Evolutionary conservation across 2,113 vertebrate species (phyloP).

Genomic region (Esox niger): DNA sequence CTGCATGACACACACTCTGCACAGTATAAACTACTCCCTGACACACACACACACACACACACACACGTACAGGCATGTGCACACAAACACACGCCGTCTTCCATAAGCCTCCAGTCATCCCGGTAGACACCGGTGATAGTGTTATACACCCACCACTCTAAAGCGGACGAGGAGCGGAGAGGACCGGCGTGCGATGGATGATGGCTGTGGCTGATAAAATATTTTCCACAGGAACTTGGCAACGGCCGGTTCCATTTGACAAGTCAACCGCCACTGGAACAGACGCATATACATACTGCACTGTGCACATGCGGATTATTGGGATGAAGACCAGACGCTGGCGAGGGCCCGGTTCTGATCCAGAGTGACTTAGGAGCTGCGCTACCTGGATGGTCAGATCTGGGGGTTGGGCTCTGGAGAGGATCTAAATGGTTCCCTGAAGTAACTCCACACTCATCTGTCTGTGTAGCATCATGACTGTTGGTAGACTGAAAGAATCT

Average conservation of each 20-base stretch:
- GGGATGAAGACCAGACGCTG: conserved; percentile 50
- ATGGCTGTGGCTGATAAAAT: conserved; percentile 52
- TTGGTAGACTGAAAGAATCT: too few relatives aligned
- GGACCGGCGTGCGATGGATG: conserved; percentile 25
- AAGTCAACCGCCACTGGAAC: conserved; percentile 32
- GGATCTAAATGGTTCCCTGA: background rate
- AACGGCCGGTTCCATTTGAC: conserved; percentile 39
- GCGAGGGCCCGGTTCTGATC: conserved; percentile 12
- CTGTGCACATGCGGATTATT: conserved; percentile 40
- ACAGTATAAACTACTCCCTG: too few relatives aligned
- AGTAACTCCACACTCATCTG: too few relatives aligned
- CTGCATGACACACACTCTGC: too few relatives aligned
- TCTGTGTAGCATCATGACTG: too few relatives aligned
- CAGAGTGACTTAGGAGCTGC: conserved; percentile 1
- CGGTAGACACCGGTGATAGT: too few relatives aligned
- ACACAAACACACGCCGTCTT: background rate
- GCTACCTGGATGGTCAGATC: background rate
- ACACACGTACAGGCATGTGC: background rate
- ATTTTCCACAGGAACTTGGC: conserved; percentile 47
- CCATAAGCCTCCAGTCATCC: background rate
- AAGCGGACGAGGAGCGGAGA: conserved; percentile 14
- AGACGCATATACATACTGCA: conserved; percentile 47
- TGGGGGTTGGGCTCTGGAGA: too few relatives aligned
- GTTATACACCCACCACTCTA: too few relatives aligned
- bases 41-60: too few relatives aligned